These are phyloP conservation scores for Choristoneura rosaceana DNA, from an alignment of 2,888 invertebrate species.

Conservation along the genomic window DNA sequence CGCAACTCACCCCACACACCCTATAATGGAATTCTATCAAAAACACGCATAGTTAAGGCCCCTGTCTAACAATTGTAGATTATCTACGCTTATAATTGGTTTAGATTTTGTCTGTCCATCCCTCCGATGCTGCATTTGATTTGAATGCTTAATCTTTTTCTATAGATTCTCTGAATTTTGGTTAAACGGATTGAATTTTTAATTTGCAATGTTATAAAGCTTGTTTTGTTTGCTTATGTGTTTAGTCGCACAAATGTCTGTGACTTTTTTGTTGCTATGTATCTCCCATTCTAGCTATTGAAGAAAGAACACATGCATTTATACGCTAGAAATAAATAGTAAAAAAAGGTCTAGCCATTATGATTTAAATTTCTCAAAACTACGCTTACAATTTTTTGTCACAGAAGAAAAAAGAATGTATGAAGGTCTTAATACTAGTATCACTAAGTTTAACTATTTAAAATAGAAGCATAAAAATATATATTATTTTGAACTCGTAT, in stretches of 20 bases:
- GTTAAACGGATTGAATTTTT: conserved; percentile 28
- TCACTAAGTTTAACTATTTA: neutral
- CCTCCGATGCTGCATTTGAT: conserved; percentile 60
- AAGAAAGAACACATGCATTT: neutral
- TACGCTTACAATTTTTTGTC: too few species aligned
- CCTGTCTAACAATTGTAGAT: conserved; percentile 68
- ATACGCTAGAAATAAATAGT: too few species aligned
- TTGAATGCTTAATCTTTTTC: conserved; percentile 62
- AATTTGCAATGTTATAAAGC: neutral
- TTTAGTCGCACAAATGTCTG: neutral
- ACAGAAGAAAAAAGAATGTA: too few species aligned
- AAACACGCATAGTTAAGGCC: conserved; percentile 58
- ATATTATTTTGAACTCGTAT: neutral
- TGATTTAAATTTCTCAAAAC: too few species aligned
- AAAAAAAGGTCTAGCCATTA: too few species aligned
- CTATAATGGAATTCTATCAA: conserved; percentile 59
- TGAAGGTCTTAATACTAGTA: neutral
- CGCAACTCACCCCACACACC: conserved; percentile 34
- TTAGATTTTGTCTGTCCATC: conserved; percentile 67
- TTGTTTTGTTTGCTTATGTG: neutral
- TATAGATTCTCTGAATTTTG: conserved; percentile 5
- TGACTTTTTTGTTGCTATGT: neutral
- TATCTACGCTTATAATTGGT: conserved; percentile 79
- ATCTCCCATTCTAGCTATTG: neutral
- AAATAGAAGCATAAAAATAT: neutral